phyloP scores from a whole-genome alignment of 2,113 vertebrate genomes.

The Rallus limicola region DNA sequence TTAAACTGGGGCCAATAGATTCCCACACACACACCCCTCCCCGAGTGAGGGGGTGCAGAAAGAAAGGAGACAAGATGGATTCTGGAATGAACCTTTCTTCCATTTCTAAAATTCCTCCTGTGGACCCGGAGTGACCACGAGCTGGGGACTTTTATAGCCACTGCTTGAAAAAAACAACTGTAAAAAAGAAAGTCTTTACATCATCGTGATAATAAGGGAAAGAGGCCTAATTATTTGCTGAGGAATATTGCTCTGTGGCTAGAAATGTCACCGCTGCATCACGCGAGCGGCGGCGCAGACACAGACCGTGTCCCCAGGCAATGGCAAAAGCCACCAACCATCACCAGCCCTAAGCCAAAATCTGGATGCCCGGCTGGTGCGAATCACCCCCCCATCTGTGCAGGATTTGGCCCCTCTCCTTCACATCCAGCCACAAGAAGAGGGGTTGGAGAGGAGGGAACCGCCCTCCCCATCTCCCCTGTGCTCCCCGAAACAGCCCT shows the following conservation, averaged over 20 bases:
- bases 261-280: not conserved
- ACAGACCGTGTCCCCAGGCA: not conserved
- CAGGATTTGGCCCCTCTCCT: not conserved
- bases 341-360: not conserved
- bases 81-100: not conserved
- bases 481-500: not conserved
- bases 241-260: not conserved
- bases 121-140: not conserved
- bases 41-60: fast-evolving
- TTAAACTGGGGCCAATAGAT: fast-evolving
- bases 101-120: not conserved
- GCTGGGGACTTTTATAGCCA: not conserved
- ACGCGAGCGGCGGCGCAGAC: fast-evolving
- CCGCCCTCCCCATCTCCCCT: not conserved
- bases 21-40: fast-evolving
- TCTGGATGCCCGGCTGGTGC: not conserved
- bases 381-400: fast-evolving
- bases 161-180: not conserved
- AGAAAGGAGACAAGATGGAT: not conserved
- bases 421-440: not conserved
- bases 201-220: not conserved
- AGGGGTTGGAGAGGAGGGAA: not conserved
- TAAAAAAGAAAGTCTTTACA: not conserved
- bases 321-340: not conserved
- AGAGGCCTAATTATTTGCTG: not conserved